phyloP scores from a whole-genome alignment of 1,140 invertebrate genomes.

The Uloborus diversus region DNA sequence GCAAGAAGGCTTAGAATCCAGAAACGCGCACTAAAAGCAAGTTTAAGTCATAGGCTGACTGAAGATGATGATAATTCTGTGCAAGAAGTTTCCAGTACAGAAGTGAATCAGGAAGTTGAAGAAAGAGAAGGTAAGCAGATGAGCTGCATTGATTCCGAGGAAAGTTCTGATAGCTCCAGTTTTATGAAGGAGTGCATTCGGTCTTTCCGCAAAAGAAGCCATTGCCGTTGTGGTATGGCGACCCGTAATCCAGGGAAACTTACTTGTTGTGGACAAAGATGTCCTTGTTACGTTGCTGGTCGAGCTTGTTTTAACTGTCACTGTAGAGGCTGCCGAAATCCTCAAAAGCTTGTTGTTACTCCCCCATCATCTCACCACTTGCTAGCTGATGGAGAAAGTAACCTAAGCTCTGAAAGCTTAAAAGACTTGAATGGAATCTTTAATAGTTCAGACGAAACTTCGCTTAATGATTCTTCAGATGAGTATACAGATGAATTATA shows the following conservation, averaged over 20 bases:
- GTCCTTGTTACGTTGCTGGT: conserved; percentile 89
- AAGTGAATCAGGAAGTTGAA: not conserved
- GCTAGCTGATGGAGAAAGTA: no score
- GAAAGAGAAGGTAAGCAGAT: not conserved
- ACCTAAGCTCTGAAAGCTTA: no score
- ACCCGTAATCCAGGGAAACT: conserved; percentile 86
- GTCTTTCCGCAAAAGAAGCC: conserved; percentile 62
- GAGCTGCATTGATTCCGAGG: not conserved
- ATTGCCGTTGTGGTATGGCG: conserved; percentile 90
- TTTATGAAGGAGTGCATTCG: not conserved
- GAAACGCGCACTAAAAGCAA: not conserved
- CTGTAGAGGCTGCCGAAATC: conserved; percentile 91
- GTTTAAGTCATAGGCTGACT: not conserved
- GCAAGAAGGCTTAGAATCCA: conserved; percentile 8
- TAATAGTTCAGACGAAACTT: no score
- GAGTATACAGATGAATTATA: no score
- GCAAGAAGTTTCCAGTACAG: no score
- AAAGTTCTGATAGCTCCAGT: conserved; percentile 56
- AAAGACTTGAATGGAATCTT: no score
- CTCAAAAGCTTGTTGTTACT: conserved; percentile 68
- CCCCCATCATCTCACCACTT: not conserved
- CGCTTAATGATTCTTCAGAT: no score
- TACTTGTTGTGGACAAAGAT: conserved; percentile 91
- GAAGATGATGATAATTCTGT: not conserved
- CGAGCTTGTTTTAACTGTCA: conserved; percentile 87